Evolutionary conservation across 2,888 invertebrate genomes (phyloP).

Genomic region (Fragum sueziense): DNA sequence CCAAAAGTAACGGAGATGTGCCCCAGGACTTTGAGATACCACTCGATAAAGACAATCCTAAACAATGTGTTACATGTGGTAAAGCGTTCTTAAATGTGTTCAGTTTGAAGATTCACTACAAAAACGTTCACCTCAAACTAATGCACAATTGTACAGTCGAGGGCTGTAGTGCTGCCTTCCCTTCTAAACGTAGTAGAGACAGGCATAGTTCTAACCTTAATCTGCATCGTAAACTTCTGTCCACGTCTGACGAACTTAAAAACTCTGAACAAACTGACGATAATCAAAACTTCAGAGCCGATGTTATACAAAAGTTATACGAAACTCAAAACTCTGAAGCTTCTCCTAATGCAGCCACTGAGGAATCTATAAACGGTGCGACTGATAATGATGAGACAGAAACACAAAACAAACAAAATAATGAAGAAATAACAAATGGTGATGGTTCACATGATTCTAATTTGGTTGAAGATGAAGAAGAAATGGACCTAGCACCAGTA

Average conservation of each 20-base stretch:
- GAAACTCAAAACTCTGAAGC: conserved; percentile 41
- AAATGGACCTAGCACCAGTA: conserved; percentile 24
- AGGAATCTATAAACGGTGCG: conserved; percentile 44
- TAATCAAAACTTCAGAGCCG: conserved; percentile 60
- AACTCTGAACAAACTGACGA: conserved; percentile 55
- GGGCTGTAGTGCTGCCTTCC: conserved; percentile 97
- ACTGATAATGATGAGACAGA: conserved; percentile 55
- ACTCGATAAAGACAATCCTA: conserved; percentile 94
- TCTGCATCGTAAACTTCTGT: conserved; percentile 92
- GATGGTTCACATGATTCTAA: conserved; percentile 26
- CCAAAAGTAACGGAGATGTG: conserved; percentile 55
- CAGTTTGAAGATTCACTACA: conserved; percentile 96
- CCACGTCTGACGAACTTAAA: conserved; percentile 67
- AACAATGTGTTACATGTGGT: conserved; percentile 95
- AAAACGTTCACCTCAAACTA: conserved; percentile 96
- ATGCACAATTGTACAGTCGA: conserved; percentile 98
- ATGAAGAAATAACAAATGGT: conserved; percentile 46
- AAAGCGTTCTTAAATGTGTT: conserved; percentile 97
- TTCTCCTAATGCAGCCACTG: conserved; percentile 22
- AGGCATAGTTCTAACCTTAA: conserved; percentile 95
- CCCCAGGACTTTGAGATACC: conserved; percentile 87
- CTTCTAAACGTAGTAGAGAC: conserved; percentile 95
- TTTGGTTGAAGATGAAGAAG: conserved; percentile 31
- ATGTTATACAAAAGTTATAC: conserved; percentile 59
- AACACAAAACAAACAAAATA: conserved; percentile 47